A percentile compares a stretch with the other conserved stretches of the same genome.
phyloP scores from a whole-genome alignment of 2,113 vertebrate species.

The Solea solea region DNA sequence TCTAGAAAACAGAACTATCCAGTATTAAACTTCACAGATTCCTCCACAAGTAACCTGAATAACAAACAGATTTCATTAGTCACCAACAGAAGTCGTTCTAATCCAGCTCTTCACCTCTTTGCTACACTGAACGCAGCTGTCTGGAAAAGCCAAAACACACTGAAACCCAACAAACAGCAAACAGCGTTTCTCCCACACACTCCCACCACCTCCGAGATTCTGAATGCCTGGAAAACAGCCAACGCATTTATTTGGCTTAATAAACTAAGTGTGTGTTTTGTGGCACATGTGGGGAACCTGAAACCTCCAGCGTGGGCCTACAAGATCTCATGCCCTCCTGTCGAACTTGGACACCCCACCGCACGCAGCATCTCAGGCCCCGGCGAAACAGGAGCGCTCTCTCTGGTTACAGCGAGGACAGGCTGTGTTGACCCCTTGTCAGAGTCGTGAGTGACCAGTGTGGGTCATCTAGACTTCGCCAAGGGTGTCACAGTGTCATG shows the following conservation, averaged over 20 bases:
- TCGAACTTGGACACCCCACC: conserved; percentile 38
- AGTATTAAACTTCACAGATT: not conserved
- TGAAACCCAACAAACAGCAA: not conserved
- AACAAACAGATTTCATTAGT: conserved; percentile 8
- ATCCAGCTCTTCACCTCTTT: conserved; percentile 3
- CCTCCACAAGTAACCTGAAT: not conserved
- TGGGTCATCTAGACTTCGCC: conserved; percentile 68
- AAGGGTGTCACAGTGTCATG: conserved; percentile 62
- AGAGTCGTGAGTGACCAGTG: conserved; percentile 63
- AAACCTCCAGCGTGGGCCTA: conserved; percentile 42
- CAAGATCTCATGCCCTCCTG: conserved; percentile 31
- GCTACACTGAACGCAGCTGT: conserved; percentile 6
- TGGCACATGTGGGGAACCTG: conserved; percentile 47
- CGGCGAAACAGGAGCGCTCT: conserved; percentile 56
- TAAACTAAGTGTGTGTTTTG: conserved; percentile 37
- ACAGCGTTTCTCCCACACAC: not conserved
- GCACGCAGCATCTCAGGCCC: conserved; percentile 17
- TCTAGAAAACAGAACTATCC: too few relatives aligned
- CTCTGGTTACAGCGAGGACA: conserved; percentile 59
- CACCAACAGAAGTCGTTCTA: conserved; percentile 56
- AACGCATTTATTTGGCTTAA: conserved; percentile 17
- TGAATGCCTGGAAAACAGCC: not conserved
- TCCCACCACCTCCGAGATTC: not conserved
- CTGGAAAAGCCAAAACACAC: not conserved
- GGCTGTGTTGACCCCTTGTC: conserved; percentile 64